Evolutionary conservation across 2,797 vertebrate species (phyloP).

Genomic region (Dryobates pubescens): DNA sequence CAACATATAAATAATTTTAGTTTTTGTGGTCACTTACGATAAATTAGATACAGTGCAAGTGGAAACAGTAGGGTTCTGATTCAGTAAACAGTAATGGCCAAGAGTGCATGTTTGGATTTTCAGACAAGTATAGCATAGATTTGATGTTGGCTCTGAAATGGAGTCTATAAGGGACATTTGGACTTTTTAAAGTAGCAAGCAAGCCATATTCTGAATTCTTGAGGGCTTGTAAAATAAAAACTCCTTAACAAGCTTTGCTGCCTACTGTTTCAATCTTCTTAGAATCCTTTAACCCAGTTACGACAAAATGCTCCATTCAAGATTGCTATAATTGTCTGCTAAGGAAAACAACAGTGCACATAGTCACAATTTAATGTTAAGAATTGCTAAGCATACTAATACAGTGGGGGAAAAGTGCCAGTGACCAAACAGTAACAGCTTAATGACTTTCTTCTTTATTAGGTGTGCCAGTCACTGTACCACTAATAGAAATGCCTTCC

Average conservation of each 20-base stretch:
- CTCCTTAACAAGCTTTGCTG: conserved; percentile 71
- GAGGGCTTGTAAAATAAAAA: conserved; percentile 66
- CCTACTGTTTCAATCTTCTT: conserved; percentile 71
- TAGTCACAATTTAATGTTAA: background rate
- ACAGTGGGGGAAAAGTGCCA: background rate
- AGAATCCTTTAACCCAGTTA: conserved; percentile 65
- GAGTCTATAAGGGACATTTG: conserved; percentile 59
- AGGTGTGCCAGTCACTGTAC: background rate
- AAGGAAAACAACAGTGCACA: conserved; percentile 40
- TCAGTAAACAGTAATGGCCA: conserved; percentile 72
- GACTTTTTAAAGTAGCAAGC: conserved; percentile 48
- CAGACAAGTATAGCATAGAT: conserved; percentile 72
- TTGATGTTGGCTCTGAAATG: conserved; percentile 62
- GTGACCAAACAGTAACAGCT: conserved; percentile 22
- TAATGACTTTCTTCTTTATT: conserved; percentile 21
- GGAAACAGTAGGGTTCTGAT: conserved; percentile 75
- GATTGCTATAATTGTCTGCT: conserved; percentile 46
- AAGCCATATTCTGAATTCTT: conserved; percentile 69
- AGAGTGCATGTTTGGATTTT: conserved; percentile 71
- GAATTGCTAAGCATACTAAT: conserved; percentile 43
- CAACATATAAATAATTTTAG: conserved; percentile 78
- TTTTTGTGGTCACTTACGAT: conserved; percentile 74
- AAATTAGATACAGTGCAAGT: conserved; percentile 78
- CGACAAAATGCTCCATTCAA: conserved; percentile 61
- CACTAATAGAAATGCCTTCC: conserved; percentile 7